Base-by-base conservation (phyloP, 2,888 invertebrate species). In the Epirrhoe tristata region DNA sequence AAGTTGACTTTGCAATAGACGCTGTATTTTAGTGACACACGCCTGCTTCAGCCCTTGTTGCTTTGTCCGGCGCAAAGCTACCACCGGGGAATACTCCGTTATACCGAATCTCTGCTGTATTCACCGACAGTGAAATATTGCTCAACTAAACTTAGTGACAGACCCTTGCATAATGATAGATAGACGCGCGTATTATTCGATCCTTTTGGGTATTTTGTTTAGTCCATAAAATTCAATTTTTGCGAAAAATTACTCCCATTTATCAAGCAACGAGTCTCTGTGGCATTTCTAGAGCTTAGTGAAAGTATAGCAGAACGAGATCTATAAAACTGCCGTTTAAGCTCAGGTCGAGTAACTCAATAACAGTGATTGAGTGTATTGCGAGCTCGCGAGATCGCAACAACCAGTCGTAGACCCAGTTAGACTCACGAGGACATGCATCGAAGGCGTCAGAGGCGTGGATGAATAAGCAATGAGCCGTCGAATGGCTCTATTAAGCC, bases 401-500 rank as follows among this genome's bases (percentile, higher is more conserved):
- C 50, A 63, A 67, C 63, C 57, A 58, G 63, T 57, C 53, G 74
- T 74, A 66, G 69, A 73, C 71, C n/a, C 74, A 76, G 77, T 75
- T 79, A 76, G 80, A 75, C 72, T 80, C 81, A 81, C 81, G 83
- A 90, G 88, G 88, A 88, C 87, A 90, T 88, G 85, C 86, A 88
- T 89, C 86, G 87, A 85, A 88, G 93, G 92, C 89, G 91, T 91
- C 85, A 81, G 84, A 88, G 93, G 93, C 92, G 93, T 92, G 90
- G 88, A 92, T 90, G 92, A 92, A 93, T 93, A 91, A 87, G 91
- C 91, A 93, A 93, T 92, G 92, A 91, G 87, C 86, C 88, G 84
- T 85, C 89, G 90, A 93, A 93, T 91, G 91, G 86, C 93, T 93
- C 89, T 93, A 93, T 93, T 93, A 93, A 86, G 77, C 91, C 86